Evolutionary conservation across 2,113 vertebrate genomes (phyloP).

Genomic region (Gobius niger): DNA sequence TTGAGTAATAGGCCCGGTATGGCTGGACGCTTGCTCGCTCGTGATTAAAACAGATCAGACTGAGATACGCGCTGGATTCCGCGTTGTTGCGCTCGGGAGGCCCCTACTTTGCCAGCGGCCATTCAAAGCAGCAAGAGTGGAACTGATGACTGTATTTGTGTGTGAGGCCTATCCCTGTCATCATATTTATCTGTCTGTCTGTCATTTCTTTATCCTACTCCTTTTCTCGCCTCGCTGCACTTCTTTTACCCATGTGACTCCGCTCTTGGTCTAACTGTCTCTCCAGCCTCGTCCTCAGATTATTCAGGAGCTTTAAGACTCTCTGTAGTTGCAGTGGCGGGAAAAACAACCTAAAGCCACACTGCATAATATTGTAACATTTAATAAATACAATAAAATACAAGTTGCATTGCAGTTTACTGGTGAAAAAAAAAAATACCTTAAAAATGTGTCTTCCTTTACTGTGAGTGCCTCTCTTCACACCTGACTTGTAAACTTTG

Average conservation of each 20-base stretch:
- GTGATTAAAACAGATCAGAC: slow-evolving; percentile 68
- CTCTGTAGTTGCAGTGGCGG: slow-evolving; percentile 15
- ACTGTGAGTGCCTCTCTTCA: no score
- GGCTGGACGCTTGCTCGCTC: slow-evolving; percentile 43
- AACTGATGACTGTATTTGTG: slow-evolving; percentile 56
- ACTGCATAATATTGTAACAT: neutral
- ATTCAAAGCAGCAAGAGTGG: slow-evolving; percentile 63
- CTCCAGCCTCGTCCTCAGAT: slow-evolving; percentile 15
- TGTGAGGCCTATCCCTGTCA: slow-evolving; percentile 63
- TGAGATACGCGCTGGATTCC: slow-evolving; percentile 57
- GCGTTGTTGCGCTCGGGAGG: slow-evolving; percentile 63
- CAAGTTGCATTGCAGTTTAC: no score
- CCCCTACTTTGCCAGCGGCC: slow-evolving; percentile 59
- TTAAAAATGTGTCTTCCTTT: no score
- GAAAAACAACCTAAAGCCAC: no score
- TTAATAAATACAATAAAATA: neutral
- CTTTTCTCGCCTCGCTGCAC: slow-evolving; percentile 56
- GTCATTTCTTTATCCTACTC: slow-evolving; percentile 56
- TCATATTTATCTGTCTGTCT: slow-evolving; percentile 63
- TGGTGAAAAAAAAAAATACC: no score
- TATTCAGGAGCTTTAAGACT: slow-evolving; percentile 45
- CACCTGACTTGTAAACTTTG: no score
- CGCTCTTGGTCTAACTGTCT: slow-evolving; percentile 22
- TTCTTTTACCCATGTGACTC: slow-evolving; percentile 56
- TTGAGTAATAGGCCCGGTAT: slow-evolving; percentile 3